These are phyloP conservation scores for Turritopsis rubra DNA, from an alignment of 30 jellyfish, hydroid and myxozoan genomes.

Conservation along the genomic window DNA sequence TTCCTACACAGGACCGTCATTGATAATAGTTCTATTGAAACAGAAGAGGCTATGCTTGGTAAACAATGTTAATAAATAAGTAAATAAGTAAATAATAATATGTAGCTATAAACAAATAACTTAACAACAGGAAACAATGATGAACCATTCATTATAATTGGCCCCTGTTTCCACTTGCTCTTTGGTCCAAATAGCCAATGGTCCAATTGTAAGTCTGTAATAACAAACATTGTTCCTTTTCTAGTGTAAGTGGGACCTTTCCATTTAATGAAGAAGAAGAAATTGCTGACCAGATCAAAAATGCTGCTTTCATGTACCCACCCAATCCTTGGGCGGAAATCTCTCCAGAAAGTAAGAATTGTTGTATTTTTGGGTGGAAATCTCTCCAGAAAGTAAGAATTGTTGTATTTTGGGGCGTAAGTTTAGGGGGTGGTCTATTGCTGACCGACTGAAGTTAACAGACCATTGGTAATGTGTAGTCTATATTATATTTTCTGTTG, in stretches of 20 bases:
- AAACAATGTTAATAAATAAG: no score
- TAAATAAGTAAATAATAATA: no score
- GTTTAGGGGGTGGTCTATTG: slow-evolving; percentile 16
- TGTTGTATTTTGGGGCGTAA: not conserved
- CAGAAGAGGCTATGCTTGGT: no score
- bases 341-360: slow-evolving; percentile 69
- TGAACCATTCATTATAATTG: no score
- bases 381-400: slow-evolving; percentile 75
- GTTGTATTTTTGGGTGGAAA: not conserved
- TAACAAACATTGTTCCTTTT: not conserved
- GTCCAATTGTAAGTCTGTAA: not conserved
- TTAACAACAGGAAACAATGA: no score
- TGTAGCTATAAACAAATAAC: no score
- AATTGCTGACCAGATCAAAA: slow-evolving; percentile 91
- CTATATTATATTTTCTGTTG: not conserved
- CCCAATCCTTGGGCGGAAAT: slow-evolving; percentile 99
- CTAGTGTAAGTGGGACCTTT: slow-evolving; percentile 94
- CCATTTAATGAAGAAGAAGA: slow-evolving; percentile 98
- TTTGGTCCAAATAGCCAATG: no score
- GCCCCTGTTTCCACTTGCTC: no score
- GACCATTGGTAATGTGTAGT: not conserved
- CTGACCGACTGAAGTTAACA: not conserved
- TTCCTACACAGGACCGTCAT: no score
- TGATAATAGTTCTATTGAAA: no score
- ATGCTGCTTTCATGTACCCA: slow-evolving; percentile 98